These are phyloP conservation scores for Balaeniceps rex DNA, from an alignment of 2,113 vertebrate species.

Conservation along the genomic window DNA sequence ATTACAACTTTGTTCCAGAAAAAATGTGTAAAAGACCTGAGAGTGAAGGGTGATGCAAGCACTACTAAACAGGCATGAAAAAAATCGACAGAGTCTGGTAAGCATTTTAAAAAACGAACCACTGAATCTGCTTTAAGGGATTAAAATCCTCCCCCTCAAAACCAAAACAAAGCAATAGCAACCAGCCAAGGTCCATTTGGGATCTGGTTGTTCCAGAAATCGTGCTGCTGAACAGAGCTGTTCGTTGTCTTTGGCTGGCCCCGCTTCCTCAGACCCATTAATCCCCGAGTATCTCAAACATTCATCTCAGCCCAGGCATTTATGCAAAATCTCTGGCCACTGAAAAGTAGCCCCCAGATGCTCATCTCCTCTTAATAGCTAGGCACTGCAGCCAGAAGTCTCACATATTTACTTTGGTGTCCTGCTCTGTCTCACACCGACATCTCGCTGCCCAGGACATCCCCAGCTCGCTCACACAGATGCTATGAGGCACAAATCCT, in stretches of 20 bases:
- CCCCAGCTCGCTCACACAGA: accelerated
- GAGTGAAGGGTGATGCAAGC: not conserved
- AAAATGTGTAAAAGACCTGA: accelerated
- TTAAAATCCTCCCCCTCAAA: not conserved
- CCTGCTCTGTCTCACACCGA: accelerated
- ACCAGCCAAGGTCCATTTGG: not conserved
- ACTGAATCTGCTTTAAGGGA: not conserved
- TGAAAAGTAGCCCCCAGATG: not conserved
- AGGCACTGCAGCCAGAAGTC: not conserved
- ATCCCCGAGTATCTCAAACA: not conserved
- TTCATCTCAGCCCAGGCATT: not conserved
- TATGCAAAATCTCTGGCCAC: not conserved
- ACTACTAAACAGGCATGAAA: not conserved
- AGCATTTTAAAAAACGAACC: not conserved
- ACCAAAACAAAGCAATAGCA: not conserved
- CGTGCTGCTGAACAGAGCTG: not conserved
- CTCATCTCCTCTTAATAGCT: not conserved
- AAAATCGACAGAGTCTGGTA: not conserved
- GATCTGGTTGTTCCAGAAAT: not conserved
- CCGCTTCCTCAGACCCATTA: not conserved
- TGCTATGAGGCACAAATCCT: not conserved
- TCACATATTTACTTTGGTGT: not conserved
- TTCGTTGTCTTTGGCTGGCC: not conserved
- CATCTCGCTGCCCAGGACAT: not conserved
- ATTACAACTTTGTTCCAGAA: not conserved